A percentile compares a stretch with the other conserved stretches of the same genome.
Conservation (phyloP, 2,113 vertebrate species). For the Chaetodon auriga region DNA sequence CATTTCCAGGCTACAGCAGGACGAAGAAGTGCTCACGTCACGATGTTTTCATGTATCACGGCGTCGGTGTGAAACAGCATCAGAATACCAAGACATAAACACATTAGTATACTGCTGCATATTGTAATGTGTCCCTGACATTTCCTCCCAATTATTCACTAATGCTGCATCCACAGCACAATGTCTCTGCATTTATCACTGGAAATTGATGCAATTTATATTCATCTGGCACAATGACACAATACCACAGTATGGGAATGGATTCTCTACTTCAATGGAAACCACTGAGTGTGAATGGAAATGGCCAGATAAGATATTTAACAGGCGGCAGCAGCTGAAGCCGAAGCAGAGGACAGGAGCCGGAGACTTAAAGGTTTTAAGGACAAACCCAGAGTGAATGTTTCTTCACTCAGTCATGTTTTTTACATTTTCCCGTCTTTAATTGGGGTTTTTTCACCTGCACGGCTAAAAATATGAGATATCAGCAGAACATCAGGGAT, state of each 20-base stretch:
- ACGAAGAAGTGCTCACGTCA: neutral
- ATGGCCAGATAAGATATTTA: conserved; percentile 65
- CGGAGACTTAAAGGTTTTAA: conserved; percentile 34
- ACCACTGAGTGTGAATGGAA: conserved; percentile 67
- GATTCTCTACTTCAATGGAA: conserved; percentile 70
- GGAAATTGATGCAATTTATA: conserved; percentile 80
- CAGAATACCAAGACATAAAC: conserved; percentile 47
- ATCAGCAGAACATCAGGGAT: neutral
- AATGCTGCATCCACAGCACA: conserved; percentile 73
- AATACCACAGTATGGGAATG: conserved; percentile 63
- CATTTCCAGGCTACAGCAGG: neutral
- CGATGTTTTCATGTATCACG: conserved; percentile 8
- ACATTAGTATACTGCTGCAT: conserved; percentile 60
- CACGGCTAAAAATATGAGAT: neutral
- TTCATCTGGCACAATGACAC: conserved; percentile 76
- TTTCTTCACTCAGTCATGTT: neutral
- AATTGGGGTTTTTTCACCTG: neutral
- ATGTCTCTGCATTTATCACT: conserved; percentile 74
- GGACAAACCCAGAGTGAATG: conserved; percentile 11
- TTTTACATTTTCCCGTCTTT: neutral
- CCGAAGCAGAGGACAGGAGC: conserved; percentile 11
- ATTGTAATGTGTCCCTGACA: conserved; percentile 72
- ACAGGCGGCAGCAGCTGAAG: conserved; percentile 41
- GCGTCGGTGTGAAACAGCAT: neutral
- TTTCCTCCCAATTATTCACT: conserved; percentile 79